A percentile compares a stretch with the other conserved stretches of the same genome.
Conservation (phyloP, 2,888 invertebrate species). For the Agrotis exclamationis region DNA sequence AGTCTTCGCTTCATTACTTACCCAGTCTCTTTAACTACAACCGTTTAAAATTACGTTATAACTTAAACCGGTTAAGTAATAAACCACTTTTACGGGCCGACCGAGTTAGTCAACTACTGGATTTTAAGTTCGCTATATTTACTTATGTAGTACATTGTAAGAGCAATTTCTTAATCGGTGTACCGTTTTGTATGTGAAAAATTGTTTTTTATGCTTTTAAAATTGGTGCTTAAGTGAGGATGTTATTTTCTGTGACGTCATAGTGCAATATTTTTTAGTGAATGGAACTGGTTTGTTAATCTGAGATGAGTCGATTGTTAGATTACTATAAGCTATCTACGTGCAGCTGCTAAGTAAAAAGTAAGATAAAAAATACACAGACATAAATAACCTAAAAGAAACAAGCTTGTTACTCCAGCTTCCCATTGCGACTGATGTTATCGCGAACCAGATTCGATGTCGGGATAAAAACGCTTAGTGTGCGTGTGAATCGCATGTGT, state of each 20-base stretch:
- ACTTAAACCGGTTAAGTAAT: constrained; percentile 66
- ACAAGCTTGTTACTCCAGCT: constrained; percentile 7
- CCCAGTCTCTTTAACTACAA: constrained; percentile 1
- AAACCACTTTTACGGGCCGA: constrained; percentile 68
- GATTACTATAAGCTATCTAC: neutral
- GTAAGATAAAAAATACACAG: neutral
- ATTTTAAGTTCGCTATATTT: constrained; percentile 65
- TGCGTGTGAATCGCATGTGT: constrained; percentile 28
- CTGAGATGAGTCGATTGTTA: neutral
- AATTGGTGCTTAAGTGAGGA: constrained; percentile 25
- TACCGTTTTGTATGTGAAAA: constrained; percentile 52
- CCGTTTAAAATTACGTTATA: constrained; percentile 35
- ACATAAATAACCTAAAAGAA: constrained; percentile 27
- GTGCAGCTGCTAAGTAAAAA: neutral
- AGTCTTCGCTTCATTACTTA: neutral
- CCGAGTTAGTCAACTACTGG: constrained; percentile 69
- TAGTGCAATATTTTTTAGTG: constrained; percentile 32
- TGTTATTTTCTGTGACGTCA: constrained; percentile 40
- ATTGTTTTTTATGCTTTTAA: constrained; percentile 22
- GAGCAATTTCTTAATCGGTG: constrained; percentile 58
- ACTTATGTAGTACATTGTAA: constrained; percentile 58
- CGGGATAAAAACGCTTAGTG: constrained; percentile 32
- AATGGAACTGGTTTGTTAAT: constrained; percentile 27
- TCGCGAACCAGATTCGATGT: constrained; percentile 49
- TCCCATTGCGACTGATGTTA: constrained; percentile 37